A percentile compares a stretch with the other conserved stretches of the same genome.
phyloP scores from a whole-genome alignment of 2,797 vertebrate species.

The Eleutherodactylus coqui region DNA sequence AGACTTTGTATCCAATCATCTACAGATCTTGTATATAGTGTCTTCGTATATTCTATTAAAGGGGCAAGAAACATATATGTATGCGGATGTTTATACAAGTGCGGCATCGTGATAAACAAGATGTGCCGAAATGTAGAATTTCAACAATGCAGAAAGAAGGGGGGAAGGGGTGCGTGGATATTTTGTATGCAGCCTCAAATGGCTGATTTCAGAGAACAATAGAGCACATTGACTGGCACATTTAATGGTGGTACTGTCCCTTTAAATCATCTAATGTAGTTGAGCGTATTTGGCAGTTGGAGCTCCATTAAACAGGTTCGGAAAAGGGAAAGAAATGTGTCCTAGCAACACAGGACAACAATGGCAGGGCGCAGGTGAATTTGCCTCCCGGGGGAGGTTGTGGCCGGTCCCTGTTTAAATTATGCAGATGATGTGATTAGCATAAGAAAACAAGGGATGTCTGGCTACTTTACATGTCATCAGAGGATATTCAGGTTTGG shows the following conservation, averaged over 20 bases:
- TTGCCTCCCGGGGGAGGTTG: neutral
- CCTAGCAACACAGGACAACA: neutral
- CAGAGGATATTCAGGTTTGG: neutral
- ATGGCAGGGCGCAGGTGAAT: neutral
- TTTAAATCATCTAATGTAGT: neutral
- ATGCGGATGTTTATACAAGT: no score
- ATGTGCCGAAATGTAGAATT: no score
- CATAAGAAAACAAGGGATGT: slow-evolving; percentile 11
- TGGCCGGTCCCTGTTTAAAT: neutral
- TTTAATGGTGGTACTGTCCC: neutral
- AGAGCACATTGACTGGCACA: neutral
- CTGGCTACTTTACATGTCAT: neutral
- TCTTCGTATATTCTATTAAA: no score
- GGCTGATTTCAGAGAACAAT: neutral
- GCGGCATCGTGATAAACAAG: no score
- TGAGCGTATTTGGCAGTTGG: neutral
- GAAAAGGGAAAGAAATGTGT: neutral
- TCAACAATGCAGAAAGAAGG: no score
- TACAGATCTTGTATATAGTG: no score
- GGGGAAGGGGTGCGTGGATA: no score
- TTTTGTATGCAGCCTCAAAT: neutral
- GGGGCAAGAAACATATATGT: no score
- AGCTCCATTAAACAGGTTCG: neutral
- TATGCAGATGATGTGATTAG: slow-evolving; percentile 29
- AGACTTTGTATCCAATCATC: no score